Percentiles rank a stretch among this genome's conserved stretches.
These are phyloP conservation scores for Cylindroiulus punctatus DNA, from an alignment of 2,888 invertebrate genomes.

Conservation along the genomic window DNA sequence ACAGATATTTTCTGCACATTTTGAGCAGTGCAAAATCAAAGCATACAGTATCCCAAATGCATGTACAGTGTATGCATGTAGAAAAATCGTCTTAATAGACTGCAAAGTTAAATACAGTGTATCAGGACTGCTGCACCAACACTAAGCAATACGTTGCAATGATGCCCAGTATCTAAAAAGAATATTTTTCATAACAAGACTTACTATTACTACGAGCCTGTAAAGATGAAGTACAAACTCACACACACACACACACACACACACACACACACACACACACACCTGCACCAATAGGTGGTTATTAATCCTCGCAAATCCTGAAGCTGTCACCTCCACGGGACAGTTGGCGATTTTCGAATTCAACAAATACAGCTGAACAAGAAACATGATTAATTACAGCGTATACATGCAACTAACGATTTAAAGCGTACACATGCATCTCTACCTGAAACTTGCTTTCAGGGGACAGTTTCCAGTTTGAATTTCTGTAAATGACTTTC, in stretches of 20 bases:
- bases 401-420: no score
- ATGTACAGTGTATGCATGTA: no score
- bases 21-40: no score
- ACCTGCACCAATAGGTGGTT: neutral
- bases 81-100: neutral
- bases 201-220: no score
- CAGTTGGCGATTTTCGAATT: neutral
- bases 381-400: no score
- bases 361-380: conserved; percentile 20
- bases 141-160: neutral
- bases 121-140: neutral
- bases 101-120: no score
- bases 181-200: neutral
- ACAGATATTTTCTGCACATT: no score
- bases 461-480: neutral
- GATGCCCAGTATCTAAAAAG: neutral
- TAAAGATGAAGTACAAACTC: no score
- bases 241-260: no score
- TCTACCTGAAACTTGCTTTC: conserved; percentile 26
- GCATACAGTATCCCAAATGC: no score
- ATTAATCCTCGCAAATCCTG: neutral
- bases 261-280: no score
- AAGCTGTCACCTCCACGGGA: neutral
- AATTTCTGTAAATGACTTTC: neutral
- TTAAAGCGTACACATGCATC: no score